Base-by-base conservation (phyloP, 2,888 invertebrate species). In the Cephalotes varians region DNA sequence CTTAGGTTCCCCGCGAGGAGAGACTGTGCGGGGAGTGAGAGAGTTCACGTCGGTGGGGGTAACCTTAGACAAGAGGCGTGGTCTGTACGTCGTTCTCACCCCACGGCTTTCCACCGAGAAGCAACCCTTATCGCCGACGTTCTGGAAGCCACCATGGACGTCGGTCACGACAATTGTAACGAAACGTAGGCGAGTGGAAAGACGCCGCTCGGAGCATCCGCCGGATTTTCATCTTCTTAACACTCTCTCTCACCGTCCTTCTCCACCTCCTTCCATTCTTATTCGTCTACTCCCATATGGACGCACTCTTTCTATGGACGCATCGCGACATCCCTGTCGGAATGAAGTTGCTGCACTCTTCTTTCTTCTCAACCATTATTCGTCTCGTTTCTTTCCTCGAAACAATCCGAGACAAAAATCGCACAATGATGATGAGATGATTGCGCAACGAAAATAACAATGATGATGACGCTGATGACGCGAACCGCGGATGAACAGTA, bases 61-160 rank as follows among this genome's bases (percentile, higher is more conserved):
- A 92, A 93, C 94, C 94, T 94, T 94, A 94, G 94, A 94, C 93
- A 93, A 93, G 94, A 94, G 94, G 94, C 94, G 94, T 94, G 94
- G 94, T 92, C 91, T 91, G 90, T 86, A 87, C 86, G 90, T 88
- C 77, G 90, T 90, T 90, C 92, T 90, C 91, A 90, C 90, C 89
- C 90, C 87, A 58, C 86, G 87, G 86, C 84, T 85, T 83, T 88
- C 88, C 90, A 88, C 88, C 87, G 90, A 90, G 90, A 90, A 88
- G 87, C 90, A 87, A 88, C 90, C 90, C 90, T 90, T 90, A 90
- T 87, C 88, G 87, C 83, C 87, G 80, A 86, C 88, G 86, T 83
- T 82, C 65, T 83, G 83, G 87, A 80, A 71, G 84, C 88, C 86
- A 79, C 77, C 73, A 88, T 89, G 87, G 84, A 90, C 88, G 86